Conservation (phyloP, 2,113 vertebrate species). For the Spea multiplicata region DNA sequence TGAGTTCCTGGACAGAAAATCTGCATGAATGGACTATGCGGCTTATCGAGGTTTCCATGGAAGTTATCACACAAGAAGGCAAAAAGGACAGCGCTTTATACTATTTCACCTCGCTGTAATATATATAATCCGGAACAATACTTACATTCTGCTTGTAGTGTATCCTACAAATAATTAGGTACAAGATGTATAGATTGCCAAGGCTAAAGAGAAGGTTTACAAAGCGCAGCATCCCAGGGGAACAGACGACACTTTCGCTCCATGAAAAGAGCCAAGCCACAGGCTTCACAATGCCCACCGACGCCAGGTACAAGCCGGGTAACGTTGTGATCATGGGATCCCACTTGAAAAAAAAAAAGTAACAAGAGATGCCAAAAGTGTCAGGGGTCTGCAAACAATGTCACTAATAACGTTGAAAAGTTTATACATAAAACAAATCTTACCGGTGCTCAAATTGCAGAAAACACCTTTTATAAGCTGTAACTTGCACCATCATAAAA, state of each 20-base stretch:
- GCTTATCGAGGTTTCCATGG: too few relatives aligned
- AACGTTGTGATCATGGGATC: conserved; percentile 96
- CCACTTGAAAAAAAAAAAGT: conserved; percentile 72
- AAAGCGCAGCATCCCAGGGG: conserved; percentile 87
- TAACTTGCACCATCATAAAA: too few relatives aligned
- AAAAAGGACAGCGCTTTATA: too few relatives aligned
- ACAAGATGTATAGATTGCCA: conserved; percentile 88
- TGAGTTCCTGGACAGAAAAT: too few relatives aligned
- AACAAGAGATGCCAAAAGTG: neutral
- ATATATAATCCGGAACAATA: neutral
- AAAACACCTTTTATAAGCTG: too few relatives aligned
- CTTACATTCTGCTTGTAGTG: conserved; percentile 84
- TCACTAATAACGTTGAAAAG: neutral
- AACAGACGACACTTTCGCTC: conserved; percentile 79
- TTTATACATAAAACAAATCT: neutral
- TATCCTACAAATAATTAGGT: conserved; percentile 79
- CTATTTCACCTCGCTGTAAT: too few relatives aligned
- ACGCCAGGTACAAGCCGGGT: conserved; percentile 87
- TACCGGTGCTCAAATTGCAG: too few relatives aligned
- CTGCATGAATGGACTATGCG: too few relatives aligned
- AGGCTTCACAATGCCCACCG: conserved; percentile 84
- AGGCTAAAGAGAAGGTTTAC: conserved; percentile 91
- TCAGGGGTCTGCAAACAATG: too few relatives aligned
- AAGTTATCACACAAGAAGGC: too few relatives aligned
- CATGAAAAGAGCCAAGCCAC: conserved; percentile 79